Evolutionary conservation across 2,888 invertebrate species (phyloP).

Genomic region (Leptinotarsa haldemani): DNA sequence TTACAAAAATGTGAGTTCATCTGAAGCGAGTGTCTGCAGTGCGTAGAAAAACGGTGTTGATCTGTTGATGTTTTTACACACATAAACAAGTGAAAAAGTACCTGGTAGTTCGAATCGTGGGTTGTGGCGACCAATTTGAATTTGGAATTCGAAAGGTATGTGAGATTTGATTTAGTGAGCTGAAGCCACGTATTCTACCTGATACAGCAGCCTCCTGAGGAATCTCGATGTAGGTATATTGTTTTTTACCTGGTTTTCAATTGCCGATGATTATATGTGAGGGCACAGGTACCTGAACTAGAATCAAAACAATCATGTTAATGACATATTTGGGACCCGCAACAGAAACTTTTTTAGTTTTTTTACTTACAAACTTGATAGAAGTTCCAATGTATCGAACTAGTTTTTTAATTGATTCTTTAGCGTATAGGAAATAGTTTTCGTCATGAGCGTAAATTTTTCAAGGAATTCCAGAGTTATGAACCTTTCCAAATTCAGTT

Average conservation of each 20-base stretch:
- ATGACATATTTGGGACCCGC: neutral
- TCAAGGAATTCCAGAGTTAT: slow-evolving; percentile 31
- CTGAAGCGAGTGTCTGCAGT: slow-evolving; percentile 43
- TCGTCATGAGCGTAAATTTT: slow-evolving; percentile 25
- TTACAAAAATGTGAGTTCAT: slow-evolving; percentile 59
- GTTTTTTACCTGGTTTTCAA: slow-evolving; percentile 47
- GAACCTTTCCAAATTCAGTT: slow-evolving; percentile 19
- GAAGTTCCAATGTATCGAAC: slow-evolving; percentile 31
- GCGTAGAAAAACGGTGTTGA: slow-evolving; percentile 45
- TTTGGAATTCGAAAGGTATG: slow-evolving; percentile 46
- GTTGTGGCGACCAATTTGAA: slow-evolving; percentile 50
- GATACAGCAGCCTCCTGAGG: slow-evolving; percentile 44
- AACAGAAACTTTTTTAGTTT: too few relatives aligned
- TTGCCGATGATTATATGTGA: slow-evolving; percentile 34
- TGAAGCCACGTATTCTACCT: slow-evolving; percentile 58
- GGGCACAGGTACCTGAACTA: slow-evolving; percentile 23
- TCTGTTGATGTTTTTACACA: slow-evolving; percentile 45
- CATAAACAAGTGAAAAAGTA: slow-evolving; percentile 31
- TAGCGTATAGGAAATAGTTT: slow-evolving; percentile 28
- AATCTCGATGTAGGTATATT: slow-evolving; percentile 45
- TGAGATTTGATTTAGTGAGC: slow-evolving; percentile 50
- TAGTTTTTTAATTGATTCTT: slow-evolving; percentile 41
- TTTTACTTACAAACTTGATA: neutral
- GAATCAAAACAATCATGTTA: slow-evolving; percentile 2
- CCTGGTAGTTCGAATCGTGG: slow-evolving; percentile 49